A percentile compares a stretch with the other conserved stretches of the same genome.
These are phyloP conservation scores for Crypturellus undulatus DNA, from an alignment of 2,113 vertebrate species.

Conservation along the genomic window DNA sequence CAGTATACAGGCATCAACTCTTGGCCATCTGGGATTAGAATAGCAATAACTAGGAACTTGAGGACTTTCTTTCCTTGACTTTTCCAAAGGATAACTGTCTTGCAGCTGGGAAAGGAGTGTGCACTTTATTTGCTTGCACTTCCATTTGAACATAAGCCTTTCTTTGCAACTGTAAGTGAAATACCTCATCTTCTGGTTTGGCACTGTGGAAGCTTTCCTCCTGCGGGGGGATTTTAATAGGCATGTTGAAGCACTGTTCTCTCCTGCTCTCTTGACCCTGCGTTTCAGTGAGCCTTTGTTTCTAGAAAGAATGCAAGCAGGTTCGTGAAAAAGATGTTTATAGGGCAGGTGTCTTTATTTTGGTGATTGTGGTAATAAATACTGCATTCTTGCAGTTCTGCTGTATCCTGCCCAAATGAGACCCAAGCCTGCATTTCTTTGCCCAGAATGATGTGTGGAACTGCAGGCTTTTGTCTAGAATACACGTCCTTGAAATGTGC, in stretches of 20 bases:
- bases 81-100: background rate
- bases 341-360: background rate
- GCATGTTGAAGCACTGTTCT: background rate
- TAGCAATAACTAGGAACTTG: background rate
- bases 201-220: background rate
- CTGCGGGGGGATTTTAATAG: background rate
- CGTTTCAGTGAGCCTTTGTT: background rate
- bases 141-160: background rate
- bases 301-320: background rate
- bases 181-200: background rate
- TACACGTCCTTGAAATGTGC: background rate
- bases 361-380: background rate
- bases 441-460: background rate
- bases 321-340: background rate
- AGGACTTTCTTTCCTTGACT: background rate
- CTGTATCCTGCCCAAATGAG: background rate
- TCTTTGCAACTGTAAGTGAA: background rate
- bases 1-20: background rate
- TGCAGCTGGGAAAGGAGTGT: background rate
- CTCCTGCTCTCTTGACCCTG: background rate
- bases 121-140: background rate
- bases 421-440: background rate
- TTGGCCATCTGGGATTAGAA: background rate
- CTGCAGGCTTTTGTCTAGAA: background rate
- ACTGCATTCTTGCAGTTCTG: background rate